phyloP scores from a whole-genome alignment of 2,113 vertebrate genomes.

The Cololabis saira region DNA sequence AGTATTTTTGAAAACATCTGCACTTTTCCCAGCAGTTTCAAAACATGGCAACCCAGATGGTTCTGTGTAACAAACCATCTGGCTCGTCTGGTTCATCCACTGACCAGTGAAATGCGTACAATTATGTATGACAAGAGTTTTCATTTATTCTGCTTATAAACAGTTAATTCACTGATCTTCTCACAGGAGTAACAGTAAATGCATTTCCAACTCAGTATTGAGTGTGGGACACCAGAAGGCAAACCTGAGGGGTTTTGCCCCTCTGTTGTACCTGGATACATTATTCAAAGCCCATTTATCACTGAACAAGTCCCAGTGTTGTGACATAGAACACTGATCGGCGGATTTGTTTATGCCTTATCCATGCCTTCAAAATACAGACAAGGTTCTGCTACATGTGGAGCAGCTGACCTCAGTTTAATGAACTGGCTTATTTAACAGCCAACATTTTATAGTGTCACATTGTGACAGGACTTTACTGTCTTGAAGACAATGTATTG shows the following conservation, averaged over 20 bases:
- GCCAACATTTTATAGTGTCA: slow-evolving; percentile 39
- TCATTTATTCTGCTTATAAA: slow-evolving; percentile 13
- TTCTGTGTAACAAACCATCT: not conserved
- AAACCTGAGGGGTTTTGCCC: slow-evolving; percentile 68
- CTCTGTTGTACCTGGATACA: slow-evolving; percentile 59
- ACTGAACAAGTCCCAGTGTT: slow-evolving; percentile 57
- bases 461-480: slow-evolving; percentile 30
- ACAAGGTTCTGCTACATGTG: slow-evolving; percentile 49
- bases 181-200: slow-evolving; percentile 25
- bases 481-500: slow-evolving; percentile 25
- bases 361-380: slow-evolving; percentile 58
- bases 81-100: not conserved
- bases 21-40: not conserved
- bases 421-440: slow-evolving; percentile 51
- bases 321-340: slow-evolving; percentile 54
- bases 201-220: slow-evolving; percentile 19
- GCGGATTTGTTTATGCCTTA: slow-evolving; percentile 67
- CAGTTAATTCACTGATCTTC: slow-evolving; percentile 16
- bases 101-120: not conserved
- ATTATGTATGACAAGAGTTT: not conserved
- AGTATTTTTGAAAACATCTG: not conserved
- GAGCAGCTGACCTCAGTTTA: slow-evolving; percentile 65
- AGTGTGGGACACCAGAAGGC: slow-evolving; percentile 61
- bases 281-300: slow-evolving; percentile 74
- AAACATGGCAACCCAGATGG: not conserved